A percentile compares a stretch with the other conserved stretches of the same genome.
phyloP scores from a whole-genome alignment of 2,888 invertebrate genomes.

The Brachyopa scutellaris region DNA sequence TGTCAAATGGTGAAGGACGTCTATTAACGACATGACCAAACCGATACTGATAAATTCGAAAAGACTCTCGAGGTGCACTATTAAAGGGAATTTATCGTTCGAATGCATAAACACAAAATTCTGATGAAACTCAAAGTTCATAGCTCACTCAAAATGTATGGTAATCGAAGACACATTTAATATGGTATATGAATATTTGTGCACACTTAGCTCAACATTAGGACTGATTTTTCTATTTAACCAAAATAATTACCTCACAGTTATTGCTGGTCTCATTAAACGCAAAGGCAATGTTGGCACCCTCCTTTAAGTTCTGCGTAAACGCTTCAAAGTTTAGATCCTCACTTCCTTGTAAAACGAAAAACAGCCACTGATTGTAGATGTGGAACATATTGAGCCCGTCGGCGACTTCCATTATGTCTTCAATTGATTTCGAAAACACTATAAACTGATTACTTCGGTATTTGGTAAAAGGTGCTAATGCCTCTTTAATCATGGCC shows the following conservation, averaged over 20 bases:
- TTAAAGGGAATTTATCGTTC: too few relatives aligned
- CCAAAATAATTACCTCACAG: conserved; percentile 85
- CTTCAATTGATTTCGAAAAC: conserved; percentile 80
- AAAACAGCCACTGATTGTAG: conserved; percentile 91
- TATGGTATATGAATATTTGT: too few relatives aligned
- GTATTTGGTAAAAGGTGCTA: conserved; percentile 76
- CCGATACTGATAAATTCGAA: too few relatives aligned
- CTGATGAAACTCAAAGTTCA: too few relatives aligned
- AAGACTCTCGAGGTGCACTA: too few relatives aligned
- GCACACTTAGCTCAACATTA: too few relatives aligned
- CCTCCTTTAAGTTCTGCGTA: conserved; percentile 86
- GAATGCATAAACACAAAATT: not conserved
- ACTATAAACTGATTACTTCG: conserved; percentile 78
- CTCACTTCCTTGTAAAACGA: conserved; percentile 85
- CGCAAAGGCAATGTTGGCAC: conserved; percentile 91
- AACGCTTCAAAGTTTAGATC: conserved; percentile 82
- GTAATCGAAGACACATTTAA: too few relatives aligned
- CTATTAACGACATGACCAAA: too few relatives aligned
- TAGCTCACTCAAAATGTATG: too few relatives aligned
- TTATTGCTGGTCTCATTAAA: conserved; percentile 85
- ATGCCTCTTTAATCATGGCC: conserved; percentile 74
- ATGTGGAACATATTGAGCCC: conserved; percentile 87
- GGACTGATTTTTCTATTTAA: too few relatives aligned
- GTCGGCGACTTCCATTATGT: conserved; percentile 87
- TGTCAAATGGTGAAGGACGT: too few relatives aligned